Percentiles rank a stretch among this genome's conserved stretches.
These are phyloP conservation scores for Terrapene triunguis DNA, from an alignment of 2,113 vertebrate species.

Conservation along the genomic window DNA sequence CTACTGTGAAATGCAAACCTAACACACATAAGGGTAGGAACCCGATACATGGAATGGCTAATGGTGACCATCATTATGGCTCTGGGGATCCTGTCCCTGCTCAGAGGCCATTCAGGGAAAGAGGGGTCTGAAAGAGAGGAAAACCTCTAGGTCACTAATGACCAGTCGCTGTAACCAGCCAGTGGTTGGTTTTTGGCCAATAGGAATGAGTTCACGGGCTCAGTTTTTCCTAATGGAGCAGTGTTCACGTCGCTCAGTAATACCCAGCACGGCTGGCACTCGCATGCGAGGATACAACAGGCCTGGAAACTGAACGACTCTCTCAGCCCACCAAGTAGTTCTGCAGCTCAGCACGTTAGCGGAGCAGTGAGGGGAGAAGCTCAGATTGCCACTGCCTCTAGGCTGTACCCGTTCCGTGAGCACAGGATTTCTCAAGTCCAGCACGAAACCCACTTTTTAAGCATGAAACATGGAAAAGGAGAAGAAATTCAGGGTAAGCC, in stretches of 20 bases:
- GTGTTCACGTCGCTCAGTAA: neutral
- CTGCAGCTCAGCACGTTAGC: neutral
- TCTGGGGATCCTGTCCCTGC: neutral
- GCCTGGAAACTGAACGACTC: neutral
- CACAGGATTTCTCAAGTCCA: neutral
- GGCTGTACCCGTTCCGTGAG: neutral
- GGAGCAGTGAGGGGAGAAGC: neutral
- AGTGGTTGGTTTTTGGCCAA: neutral
- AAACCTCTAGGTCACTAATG: neutral
- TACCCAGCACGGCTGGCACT: neutral
- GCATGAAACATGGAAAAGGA: neutral
- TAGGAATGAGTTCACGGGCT: neutral
- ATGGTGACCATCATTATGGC: neutral
- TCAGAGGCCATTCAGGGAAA: neutral
- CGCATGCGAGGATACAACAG: neutral
- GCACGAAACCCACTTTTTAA: neutral
- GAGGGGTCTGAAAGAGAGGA: neutral
- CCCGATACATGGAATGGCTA: neutral
- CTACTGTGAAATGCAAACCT: neutral
- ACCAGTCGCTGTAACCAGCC: neutral
- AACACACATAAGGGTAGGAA: neutral
- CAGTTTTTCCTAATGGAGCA: neutral
- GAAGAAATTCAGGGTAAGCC: neutral
- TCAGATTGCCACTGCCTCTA: neutral
- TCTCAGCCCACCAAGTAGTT: neutral